Evolutionary conservation across 2,888 invertebrate genomes (phyloP).

Genomic region (Aphidius colemani): DNA sequence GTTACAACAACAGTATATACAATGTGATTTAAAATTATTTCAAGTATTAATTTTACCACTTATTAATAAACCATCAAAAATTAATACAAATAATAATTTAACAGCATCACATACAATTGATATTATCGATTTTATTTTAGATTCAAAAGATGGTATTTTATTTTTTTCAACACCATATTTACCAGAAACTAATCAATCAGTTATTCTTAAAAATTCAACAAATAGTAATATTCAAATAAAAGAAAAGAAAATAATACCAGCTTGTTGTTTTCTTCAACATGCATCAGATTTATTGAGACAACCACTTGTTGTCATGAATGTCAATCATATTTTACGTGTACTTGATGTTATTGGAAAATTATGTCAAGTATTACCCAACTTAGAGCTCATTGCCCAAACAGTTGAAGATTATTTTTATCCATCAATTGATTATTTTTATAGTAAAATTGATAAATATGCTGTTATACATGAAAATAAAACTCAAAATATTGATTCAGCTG

Average conservation of each 20-base stretch:
- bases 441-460: conserved; percentile 52
- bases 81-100: conserved; percentile 42
- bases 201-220: not conserved
- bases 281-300: conserved; percentile 48
- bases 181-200: conserved; percentile 8
- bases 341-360: conserved; percentile 48
- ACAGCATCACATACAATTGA: conserved; percentile 49
- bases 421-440: conserved; percentile 50
- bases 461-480: conserved; percentile 52
- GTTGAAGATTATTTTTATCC: conserved; percentile 47
- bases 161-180: conserved; percentile 47
- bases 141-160: conserved; percentile 47
- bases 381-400: conserved; percentile 41
- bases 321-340: conserved; percentile 45
- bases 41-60: conserved; percentile 46
- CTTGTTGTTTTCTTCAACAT: conserved; percentile 41
- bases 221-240: not conserved
- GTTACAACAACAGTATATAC: conserved; percentile 42
- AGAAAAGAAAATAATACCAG: conserved; percentile 39
- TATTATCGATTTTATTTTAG: conserved; percentile 47
- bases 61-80: conserved; percentile 26
- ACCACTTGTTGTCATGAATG: conserved; percentile 54
- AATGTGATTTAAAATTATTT: conserved; percentile 48
- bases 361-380: conserved; percentile 46
- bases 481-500: conserved; percentile 49